These are phyloP conservation scores for Drosophila obscura DNA, from an alignment of 1,140 invertebrate species.

Conservation along the genomic window DNA sequence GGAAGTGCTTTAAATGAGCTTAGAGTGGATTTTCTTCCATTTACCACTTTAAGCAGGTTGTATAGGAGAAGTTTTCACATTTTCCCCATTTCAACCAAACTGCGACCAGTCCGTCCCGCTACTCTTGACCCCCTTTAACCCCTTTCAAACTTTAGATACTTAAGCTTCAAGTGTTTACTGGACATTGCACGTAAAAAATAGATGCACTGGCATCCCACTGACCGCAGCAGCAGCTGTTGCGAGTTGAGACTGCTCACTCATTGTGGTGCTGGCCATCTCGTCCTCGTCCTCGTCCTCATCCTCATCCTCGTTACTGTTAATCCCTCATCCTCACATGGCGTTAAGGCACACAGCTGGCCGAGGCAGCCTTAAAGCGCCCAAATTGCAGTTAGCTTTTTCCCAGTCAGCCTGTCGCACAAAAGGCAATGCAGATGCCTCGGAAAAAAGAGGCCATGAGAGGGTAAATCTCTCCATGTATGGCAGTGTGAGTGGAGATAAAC, in stretches of 20 bases:
- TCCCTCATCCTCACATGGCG: slow-evolving; percentile 54
- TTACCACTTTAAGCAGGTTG: no score
- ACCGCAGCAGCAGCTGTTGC: slow-evolving; percentile 37
- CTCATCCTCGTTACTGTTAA: slow-evolving; percentile 64
- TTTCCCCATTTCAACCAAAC: no score
- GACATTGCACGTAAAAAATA: slow-evolving; percentile 29
- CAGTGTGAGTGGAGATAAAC: slow-evolving; percentile 63
- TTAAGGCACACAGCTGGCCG: slow-evolving; percentile 63
- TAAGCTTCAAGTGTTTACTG: slow-evolving; percentile 41
- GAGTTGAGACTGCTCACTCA: slow-evolving; percentile 43
- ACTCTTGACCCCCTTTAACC: slow-evolving; percentile 1
- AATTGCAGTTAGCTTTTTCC: slow-evolving; percentile 68
- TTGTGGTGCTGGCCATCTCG: slow-evolving; percentile 40
- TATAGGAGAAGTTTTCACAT: no score
- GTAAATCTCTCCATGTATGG: slow-evolving; percentile 48
- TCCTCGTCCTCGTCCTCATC: not conserved
- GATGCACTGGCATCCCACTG: slow-evolving; percentile 29
- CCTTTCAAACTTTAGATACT: slow-evolving; percentile 3
- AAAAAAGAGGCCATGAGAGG: slow-evolving; percentile 20
- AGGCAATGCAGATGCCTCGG: slow-evolving; percentile 53
- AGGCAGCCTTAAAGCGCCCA: slow-evolving; percentile 58
- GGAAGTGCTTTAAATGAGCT: no score
- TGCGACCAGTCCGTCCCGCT: no score
- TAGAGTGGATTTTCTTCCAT: no score
- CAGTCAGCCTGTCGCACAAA: slow-evolving; percentile 53